Conservation (phyloP, 2,797 vertebrate species). For the Phrynocephalus guinanensis region DNA sequence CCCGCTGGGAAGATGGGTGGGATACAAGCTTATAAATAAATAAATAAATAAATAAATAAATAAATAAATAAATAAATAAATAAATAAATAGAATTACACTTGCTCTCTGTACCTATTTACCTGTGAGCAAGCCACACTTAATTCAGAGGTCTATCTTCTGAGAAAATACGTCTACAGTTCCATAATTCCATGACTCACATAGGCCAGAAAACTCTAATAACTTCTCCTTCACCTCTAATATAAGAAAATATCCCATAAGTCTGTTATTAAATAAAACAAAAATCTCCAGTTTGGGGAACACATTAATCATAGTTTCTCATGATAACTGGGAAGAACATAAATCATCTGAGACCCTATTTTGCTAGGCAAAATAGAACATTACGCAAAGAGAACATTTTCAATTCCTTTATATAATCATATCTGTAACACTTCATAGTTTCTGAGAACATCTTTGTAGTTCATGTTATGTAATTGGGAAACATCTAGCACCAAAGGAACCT, state of each 20-base stretch:
- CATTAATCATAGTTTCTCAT: not conserved
- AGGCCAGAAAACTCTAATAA: not conserved
- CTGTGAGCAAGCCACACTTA: not conserved
- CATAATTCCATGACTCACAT: not conserved
- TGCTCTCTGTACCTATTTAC: not conserved
- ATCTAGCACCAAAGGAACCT: not conserved
- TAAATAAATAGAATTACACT: not conserved
- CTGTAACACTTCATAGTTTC: not conserved
- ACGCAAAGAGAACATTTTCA: not conserved
- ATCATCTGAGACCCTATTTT: not conserved
- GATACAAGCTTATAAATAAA: too few relatives aligned
- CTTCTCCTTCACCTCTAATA: slow-evolving; percentile 34
- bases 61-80: not conserved
- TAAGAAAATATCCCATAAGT: not conserved
- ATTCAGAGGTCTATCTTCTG: not conserved
- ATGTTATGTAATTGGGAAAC: not conserved
- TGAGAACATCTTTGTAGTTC: not conserved
- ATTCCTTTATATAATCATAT: not conserved
- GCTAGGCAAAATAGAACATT: not conserved
- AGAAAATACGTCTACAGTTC: not conserved
- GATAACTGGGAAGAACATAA: not conserved
- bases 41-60: too few relatives aligned
- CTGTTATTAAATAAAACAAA: not conserved
- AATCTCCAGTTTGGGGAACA: not conserved
- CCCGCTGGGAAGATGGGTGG: too few relatives aligned